Evolutionary conservation across 2,797 vertebrate species (phyloP).

Genomic region (Malurus splendens): DNA sequence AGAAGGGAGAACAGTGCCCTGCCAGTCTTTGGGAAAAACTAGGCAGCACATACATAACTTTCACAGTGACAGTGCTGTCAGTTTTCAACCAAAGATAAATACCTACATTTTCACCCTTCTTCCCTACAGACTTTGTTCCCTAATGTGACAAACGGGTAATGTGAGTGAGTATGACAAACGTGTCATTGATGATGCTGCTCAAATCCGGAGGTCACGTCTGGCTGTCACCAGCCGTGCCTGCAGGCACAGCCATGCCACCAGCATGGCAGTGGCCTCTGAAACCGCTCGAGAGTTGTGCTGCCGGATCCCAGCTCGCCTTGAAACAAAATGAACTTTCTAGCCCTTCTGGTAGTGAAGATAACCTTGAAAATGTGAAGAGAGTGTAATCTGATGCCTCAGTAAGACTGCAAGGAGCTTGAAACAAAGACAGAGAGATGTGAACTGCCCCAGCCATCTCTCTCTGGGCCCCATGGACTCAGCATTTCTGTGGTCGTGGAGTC

Average conservation of each 20-base stretch:
- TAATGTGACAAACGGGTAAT: neutral
- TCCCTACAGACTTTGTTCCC: neutral
- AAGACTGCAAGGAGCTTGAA: constrained; percentile 30
- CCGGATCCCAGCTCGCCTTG: neutral
- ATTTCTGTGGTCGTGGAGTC: constrained; percentile 58
- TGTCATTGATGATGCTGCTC: neutral
- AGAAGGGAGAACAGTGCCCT: neutral
- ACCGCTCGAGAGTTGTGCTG: accelerated
- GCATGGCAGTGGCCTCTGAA: neutral
- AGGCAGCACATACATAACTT: neutral
- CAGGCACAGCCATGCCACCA: neutral
- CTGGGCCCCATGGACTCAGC: constrained; percentile 61
- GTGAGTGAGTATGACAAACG: neutral
- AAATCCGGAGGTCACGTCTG: neutral
- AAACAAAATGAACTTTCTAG: constrained; percentile 29
- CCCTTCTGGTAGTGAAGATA: constrained; percentile 27
- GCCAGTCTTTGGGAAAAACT: neutral
- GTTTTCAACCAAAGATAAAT: neutral
- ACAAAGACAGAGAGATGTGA: constrained; percentile 53
- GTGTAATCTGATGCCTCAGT: constrained; percentile 35
- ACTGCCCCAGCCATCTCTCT: constrained; percentile 54
- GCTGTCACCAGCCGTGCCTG: neutral
- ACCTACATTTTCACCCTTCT: neutral
- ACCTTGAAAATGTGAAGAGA: constrained; percentile 52
- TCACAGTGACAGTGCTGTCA: neutral